Base-by-base conservation (phyloP, 2,113 vertebrate genomes). In the Lycaon pictus region DNA sequence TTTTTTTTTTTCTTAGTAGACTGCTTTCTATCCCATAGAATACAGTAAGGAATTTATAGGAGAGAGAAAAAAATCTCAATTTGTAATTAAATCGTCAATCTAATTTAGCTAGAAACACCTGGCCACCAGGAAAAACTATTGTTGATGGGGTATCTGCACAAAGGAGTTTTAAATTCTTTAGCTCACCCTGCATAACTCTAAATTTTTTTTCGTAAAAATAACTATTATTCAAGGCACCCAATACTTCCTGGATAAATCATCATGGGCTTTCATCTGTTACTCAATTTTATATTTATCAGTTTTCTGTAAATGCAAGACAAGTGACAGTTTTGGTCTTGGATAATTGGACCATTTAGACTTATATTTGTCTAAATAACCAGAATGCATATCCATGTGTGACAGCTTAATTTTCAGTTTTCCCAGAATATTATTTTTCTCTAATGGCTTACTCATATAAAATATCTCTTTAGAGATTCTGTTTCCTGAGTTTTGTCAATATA, bases 271-370 rank as follows among this genome's bases (percentile, higher is more conserved):
- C 19, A 76, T 4, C 13, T 29, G 20, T 58, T 88, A 85, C 65
- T 77, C 0, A 17, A 23, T 35, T 77, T 53, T 35, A 25, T 55
- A 55, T 62, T 85, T 58, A 53, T 76, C 58, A 69, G 22, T 63
- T 93, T 84, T 96, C 65, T 76, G 3, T 74, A 93, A 65, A 83
- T 62, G 23, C 20, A 88, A 53, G 12, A 48, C 16, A 79, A 84
- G 48, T 92, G 32, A 84, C 37, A 86, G 71, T 56, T 90, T 94
- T 43, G 62, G 32, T n/a, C 89, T 65, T 90, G 17, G 71, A 32
- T 51, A 95, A 80, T n/a, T 80, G 22, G n/a, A 58, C n/a, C 87
- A 62, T 91, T 95, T 88, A 89, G 65, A 93, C 15, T 65, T 80
- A 1, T 8, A 25, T 81, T 85, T 96, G 20, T 93, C 63, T 95